A percentile compares a stretch with the other conserved stretches of the same genome.
Evolutionary conservation across 2,888 invertebrate species (phyloP).

Genomic region (Clitarchus hookeri): DNA sequence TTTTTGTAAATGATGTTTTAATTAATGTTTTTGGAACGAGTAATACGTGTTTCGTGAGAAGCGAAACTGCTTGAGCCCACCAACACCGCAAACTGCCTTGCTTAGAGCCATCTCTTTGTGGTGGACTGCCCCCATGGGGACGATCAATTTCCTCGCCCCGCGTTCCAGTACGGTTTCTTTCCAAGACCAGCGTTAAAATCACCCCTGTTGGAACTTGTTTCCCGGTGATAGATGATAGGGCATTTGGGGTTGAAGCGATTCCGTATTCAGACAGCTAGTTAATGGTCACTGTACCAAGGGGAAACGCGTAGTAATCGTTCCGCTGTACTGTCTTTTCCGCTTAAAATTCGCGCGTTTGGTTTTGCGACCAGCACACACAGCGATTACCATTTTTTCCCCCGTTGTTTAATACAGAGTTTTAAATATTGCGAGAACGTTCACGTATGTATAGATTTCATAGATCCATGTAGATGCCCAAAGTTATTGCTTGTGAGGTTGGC

Average conservation of each 20-base stretch:
- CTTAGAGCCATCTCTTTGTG: neutral
- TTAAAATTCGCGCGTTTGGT: neutral
- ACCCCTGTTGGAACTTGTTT: constrained; percentile 8
- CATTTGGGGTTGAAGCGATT: neutral
- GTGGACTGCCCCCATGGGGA: neutral
- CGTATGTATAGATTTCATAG: no score
- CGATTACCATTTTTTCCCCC: no score
- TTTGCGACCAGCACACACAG: no score
- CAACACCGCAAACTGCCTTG: neutral
- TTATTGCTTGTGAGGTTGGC: no score
- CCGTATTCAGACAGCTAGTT: neutral
- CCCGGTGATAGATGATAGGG: neutral
- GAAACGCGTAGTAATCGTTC: neutral
- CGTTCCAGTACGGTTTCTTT: neutral
- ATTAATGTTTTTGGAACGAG: neutral
- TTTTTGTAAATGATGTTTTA: no score
- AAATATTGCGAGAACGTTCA: no score
- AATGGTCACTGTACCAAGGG: neutral
- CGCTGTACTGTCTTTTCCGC: neutral
- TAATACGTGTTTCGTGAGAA: neutral
- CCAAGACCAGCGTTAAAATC: constrained; percentile 14
- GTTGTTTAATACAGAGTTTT: no score
- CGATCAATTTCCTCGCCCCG: neutral
- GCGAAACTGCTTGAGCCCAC: neutral
- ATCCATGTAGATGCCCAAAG: no score